Evolutionary conservation across 2,113 vertebrate species (phyloP).

Genomic region (Paratilapia polleni): DNA sequence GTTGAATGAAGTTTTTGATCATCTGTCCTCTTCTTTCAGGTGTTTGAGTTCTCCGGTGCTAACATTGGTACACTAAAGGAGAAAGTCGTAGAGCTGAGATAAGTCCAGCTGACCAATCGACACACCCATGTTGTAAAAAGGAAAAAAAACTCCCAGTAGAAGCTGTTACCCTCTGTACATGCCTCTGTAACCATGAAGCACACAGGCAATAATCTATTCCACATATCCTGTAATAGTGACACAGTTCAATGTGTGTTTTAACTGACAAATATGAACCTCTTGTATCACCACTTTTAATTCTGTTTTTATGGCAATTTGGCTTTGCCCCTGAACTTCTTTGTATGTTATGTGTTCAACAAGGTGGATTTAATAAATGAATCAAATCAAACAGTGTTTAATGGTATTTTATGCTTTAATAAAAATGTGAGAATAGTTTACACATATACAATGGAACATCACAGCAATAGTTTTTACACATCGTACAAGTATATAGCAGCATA

Average conservation of each 20-base stretch:
- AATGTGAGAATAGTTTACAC: constrained; percentile 85
- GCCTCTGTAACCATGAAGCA: neutral
- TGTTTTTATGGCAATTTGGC: neutral
- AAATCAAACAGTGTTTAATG: constrained; percentile 17
- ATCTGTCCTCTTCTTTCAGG: constrained; percentile 44
- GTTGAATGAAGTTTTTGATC: neutral
- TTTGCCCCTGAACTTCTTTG: constrained; percentile 8
- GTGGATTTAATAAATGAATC: constrained; percentile 63
- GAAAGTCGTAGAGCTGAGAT: fast-evolving
- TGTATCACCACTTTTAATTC: constrained; percentile 19
- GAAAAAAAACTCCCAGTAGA: neutral
- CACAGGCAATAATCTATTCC: constrained; percentile 4
- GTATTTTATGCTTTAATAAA: constrained; percentile 85
- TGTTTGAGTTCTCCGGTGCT: constrained; percentile 67
- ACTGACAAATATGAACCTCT: neutral
- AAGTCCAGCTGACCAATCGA: neutral
- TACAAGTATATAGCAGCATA: constrained; percentile 86
- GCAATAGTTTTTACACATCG: constrained; percentile 83
- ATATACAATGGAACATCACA: constrained; percentile 82
- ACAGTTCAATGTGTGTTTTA: neutral
- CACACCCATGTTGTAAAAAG: neutral
- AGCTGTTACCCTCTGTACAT: neutral
- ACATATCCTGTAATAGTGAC: neutral
- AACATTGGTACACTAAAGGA: fast-evolving
- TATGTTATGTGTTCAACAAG: neutral